phyloP scores from a whole-genome alignment of 2,797 vertebrate species.

The Chiloscyllium punctatum region DNA sequence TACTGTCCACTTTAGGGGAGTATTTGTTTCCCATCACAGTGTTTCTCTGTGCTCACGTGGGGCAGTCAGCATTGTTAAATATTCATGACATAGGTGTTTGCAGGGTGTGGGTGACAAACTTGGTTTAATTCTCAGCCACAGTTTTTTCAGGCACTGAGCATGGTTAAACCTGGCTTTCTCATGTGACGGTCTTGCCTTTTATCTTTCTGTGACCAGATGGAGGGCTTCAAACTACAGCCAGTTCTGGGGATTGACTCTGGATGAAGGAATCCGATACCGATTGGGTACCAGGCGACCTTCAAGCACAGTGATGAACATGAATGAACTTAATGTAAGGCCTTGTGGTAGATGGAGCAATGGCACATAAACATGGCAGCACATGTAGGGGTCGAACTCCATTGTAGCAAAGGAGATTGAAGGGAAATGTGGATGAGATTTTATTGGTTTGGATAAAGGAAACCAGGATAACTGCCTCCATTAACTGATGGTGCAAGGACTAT shows the following conservation, averaged over 20 bases:
- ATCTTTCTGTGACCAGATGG: slow-evolving; percentile 65
- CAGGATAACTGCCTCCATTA: not conserved
- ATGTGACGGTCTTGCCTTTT: not conserved
- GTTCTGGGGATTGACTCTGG: slow-evolving; percentile 85
- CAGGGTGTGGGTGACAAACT: not conserved
- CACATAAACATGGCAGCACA: no score
- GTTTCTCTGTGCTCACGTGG: not conserved
- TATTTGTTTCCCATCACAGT: not conserved
- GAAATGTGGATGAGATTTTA: not conserved
- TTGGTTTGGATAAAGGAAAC: not conserved
- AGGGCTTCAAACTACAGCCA: slow-evolving; percentile 83
- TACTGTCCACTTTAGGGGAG: not conserved
- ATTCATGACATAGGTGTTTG: not conserved
- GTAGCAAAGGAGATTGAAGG: not conserved
- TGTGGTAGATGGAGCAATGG: not conserved
- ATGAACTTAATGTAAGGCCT: slow-evolving; percentile 80
- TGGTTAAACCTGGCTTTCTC: not conserved
- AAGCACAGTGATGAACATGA: slow-evolving; percentile 85
- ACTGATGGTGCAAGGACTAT: not conserved
- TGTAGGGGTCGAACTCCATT: not conserved
- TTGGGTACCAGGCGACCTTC: slow-evolving; percentile 83
- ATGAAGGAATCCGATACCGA: slow-evolving; percentile 80
- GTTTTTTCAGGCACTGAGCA: not conserved
- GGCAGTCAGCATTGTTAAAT: not conserved
- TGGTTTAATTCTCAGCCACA: no score